Percentiles rank a stretch among this genome's conserved stretches.
Conservation (phyloP, 2,888 invertebrate genomes). For the Tryphoninae sp. region DNA sequence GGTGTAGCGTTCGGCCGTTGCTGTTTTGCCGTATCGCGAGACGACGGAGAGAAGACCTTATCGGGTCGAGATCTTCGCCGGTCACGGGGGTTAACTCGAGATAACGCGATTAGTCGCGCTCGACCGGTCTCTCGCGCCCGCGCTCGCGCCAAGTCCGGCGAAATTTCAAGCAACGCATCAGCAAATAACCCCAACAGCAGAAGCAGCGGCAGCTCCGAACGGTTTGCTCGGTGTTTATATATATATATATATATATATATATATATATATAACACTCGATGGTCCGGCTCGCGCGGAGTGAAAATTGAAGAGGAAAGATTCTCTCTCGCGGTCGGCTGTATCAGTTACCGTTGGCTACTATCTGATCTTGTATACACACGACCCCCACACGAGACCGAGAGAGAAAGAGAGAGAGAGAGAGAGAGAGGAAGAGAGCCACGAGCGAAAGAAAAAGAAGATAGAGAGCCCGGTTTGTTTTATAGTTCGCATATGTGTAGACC, state of each 20-base stretch:
- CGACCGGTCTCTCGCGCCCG: slow-evolving; percentile 66
- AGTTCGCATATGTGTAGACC: slow-evolving; percentile 49
- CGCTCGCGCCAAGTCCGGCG: slow-evolving; percentile 52
- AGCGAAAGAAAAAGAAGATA: slow-evolving; percentile 43
- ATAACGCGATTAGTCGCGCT: slow-evolving; percentile 72
- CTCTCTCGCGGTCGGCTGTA: slow-evolving; percentile 68
- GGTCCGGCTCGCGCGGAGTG: slow-evolving; percentile 58
- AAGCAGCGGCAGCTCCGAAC: slow-evolving; percentile 51
- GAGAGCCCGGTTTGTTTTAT: slow-evolving; percentile 63
- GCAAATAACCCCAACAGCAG: slow-evolving; percentile 35
- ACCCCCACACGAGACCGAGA: slow-evolving; percentile 28
- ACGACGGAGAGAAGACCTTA: slow-evolving; percentile 57
- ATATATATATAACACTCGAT: slow-evolving; percentile 20
- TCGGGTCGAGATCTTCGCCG: slow-evolving; percentile 64
- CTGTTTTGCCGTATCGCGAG: slow-evolving; percentile 44
- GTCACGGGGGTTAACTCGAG: slow-evolving; percentile 69
- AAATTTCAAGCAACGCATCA: slow-evolving; percentile 64
- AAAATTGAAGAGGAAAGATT: slow-evolving; percentile 68
- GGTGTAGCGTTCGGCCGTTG: slow-evolving; percentile 47
- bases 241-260: not conserved
- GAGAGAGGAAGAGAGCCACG: slow-evolving; percentile 28
- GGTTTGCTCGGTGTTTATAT: not conserved
- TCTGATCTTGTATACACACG: slow-evolving; percentile 59
- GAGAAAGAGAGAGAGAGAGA: slow-evolving; percentile 49
- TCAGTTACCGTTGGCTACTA: slow-evolving; percentile 73